A percentile compares a stretch with the other conserved stretches of the same genome.
These are phyloP conservation scores for Cataglyphis albicans DNA, from an alignment of 2,888 invertebrate species.

Conservation along the genomic window DNA sequence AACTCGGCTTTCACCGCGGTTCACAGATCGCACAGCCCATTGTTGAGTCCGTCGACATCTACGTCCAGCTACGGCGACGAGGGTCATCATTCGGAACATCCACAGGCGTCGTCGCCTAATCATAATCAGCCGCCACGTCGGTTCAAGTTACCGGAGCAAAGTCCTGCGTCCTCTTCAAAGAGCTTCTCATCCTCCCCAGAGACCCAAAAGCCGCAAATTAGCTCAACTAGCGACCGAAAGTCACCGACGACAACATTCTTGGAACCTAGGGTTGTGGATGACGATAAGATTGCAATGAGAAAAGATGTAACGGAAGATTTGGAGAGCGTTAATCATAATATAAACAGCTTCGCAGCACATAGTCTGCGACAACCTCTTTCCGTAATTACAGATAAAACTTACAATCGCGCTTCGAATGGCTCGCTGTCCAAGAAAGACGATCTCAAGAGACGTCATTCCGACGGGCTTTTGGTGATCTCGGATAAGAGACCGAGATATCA, in stretches of 20 bases:
- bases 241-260: slow-evolving; percentile 75
- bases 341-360: slow-evolving; percentile 57
- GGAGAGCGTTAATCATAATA: slow-evolving; percentile 22
- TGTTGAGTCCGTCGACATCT: slow-evolving; percentile 91
- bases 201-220: slow-evolving; percentile 84
- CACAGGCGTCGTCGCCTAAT: slow-evolving; percentile 76
- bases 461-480: slow-evolving; percentile 81
- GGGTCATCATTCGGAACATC: slow-evolving; percentile 82
- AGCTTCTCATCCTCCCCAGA: slow-evolving; percentile 81
- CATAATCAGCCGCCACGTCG: slow-evolving; percentile 66
- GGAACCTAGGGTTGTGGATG: slow-evolving; percentile 72
- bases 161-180: slow-evolving; percentile 76
- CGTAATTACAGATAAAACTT: slow-evolving; percentile 84
- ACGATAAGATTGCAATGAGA: slow-evolving; percentile 36
- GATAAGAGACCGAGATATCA: slow-evolving; percentile 81
- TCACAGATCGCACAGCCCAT: slow-evolving; percentile 88
- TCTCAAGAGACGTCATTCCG: slow-evolving; percentile 81
- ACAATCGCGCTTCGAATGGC: slow-evolving; percentile 76
- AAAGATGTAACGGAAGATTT: slow-evolving; percentile 47
- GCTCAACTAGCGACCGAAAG: slow-evolving; percentile 82
- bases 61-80: slow-evolving; percentile 90
- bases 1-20: slow-evolving; percentile 85
- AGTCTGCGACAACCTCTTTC: slow-evolving; percentile 82
- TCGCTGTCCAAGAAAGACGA: slow-evolving; percentile 70
- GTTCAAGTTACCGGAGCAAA: slow-evolving; percentile 82